These are phyloP conservation scores for Halcyon chelicuti DNA, from an alignment of 2,797 vertebrate genomes.

Conservation along the genomic window DNA sequence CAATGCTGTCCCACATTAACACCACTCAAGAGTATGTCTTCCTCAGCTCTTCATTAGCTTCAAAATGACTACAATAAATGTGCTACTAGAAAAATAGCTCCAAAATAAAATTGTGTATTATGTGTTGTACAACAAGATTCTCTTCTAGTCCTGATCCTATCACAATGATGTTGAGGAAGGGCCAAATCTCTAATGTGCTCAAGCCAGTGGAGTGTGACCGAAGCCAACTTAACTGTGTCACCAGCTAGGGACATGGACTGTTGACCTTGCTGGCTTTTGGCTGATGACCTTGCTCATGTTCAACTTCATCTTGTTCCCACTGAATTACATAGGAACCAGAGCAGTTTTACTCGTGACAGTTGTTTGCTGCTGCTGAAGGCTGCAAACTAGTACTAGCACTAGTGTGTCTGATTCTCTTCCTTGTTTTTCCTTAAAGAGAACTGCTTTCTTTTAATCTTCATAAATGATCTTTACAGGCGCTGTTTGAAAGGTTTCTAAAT, in stretches of 20 bases:
- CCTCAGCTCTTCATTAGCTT: background rate
- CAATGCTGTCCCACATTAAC: background rate
- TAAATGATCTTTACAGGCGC: constrained; percentile 13
- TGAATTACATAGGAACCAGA: background rate
- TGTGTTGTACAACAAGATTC: background rate
- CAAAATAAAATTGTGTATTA: background rate
- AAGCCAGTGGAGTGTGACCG: background rate
- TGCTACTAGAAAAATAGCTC: background rate
- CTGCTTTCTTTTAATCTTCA: constrained; percentile 36
- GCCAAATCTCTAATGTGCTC: rapidly evolving
- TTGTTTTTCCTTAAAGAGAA: constrained; percentile 21
- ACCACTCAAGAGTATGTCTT: background rate
- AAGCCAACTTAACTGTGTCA: background rate
- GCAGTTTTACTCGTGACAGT: background rate
- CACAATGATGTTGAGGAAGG: background rate
- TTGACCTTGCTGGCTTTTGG: background rate
- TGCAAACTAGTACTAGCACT: background rate
- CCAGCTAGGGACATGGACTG: background rate
- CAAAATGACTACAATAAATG: background rate
- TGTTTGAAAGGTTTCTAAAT: constrained; percentile 33
- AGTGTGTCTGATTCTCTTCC: background rate
- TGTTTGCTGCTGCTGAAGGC: background rate
- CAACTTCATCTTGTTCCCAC: background rate
- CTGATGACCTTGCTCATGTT: background rate
- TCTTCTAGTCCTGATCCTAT: background rate